phyloP scores from a whole-genome alignment of 2,888 invertebrate genomes.

The Lottia gigantea region DNA sequence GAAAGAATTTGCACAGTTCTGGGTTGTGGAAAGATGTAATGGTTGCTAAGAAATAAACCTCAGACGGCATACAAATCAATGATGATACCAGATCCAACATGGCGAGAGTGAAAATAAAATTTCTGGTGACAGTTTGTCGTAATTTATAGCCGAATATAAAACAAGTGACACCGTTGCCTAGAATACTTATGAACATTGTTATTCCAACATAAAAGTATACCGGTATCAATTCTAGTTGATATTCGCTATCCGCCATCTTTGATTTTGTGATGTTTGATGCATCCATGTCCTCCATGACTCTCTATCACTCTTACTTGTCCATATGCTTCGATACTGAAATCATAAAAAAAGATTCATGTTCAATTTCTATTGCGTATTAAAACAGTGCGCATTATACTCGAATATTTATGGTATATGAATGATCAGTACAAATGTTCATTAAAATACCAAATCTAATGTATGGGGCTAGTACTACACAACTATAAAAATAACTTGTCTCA shows the following conservation, averaged over 20 bases:
- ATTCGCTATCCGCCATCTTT: no score
- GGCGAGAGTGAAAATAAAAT: constrained; percentile 36
- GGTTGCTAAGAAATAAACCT: constrained; percentile 29
- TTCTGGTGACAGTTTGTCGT: constrained; percentile 32
- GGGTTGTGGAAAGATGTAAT: constrained; percentile 29
- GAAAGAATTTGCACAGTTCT: constrained; percentile 32
- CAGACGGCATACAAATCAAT: constrained; percentile 33
- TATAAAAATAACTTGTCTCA: no score
- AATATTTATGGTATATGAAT: no score
- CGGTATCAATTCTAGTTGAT: constrained; percentile 12
- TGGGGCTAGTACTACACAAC: no score
- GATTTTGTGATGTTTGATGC: no score
- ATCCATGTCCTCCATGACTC: background rate
- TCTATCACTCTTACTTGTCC: background rate
- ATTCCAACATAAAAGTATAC: constrained; percentile 11
- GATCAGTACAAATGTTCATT: no score
- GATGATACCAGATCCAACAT: constrained; percentile 35
- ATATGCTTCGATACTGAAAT: background rate
- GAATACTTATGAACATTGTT: constrained; percentile 19
- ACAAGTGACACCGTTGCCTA: constrained; percentile 33
- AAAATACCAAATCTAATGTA: no score
- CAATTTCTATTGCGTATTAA: no score
- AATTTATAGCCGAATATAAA: constrained; percentile 31
- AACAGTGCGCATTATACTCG: no score
- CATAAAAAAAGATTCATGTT: background rate